Conservation (phyloP, 2,797 vertebrate genomes). For the Pangasius macronema region DNA sequence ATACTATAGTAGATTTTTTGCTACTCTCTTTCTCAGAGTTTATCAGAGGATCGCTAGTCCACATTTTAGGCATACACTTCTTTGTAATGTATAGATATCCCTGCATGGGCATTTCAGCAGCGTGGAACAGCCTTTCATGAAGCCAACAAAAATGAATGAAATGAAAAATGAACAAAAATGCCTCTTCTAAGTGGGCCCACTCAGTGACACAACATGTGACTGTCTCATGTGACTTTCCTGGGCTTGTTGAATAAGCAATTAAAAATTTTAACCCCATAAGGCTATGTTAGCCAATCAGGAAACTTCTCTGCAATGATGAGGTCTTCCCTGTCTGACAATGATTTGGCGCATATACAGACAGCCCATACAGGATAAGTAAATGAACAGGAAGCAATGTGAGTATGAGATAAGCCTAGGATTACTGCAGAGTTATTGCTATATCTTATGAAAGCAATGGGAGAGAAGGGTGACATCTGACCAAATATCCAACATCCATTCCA, state of each 20-base stretch:
- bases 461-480: conserved; percentile 17
- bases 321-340: background rate
- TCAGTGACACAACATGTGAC: background rate
- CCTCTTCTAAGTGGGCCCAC: background rate
- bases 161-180: background rate
- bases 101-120: background rate
- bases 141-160: background rate
- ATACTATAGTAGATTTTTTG: background rate
- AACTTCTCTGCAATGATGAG: background rate
- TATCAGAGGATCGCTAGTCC: background rate
- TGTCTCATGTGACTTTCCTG: background rate
- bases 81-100: background rate
- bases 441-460: conserved; percentile 11
- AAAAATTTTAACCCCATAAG: background rate
- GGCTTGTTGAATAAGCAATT: background rate
- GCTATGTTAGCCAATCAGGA: background rate
- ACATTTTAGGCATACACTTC: background rate
- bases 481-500: conserved; percentile 13
- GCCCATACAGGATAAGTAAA: conserved; percentile 26
- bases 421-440: conserved; percentile 19
- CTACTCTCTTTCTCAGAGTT: background rate
- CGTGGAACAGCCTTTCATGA: background rate
- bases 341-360: background rate
- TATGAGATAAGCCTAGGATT: conserved; percentile 21
- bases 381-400: conserved; percentile 19